These are phyloP conservation scores for Naso thynnoides DNA, from an alignment of 2,797 vertebrate species.

Conservation along the genomic window DNA sequence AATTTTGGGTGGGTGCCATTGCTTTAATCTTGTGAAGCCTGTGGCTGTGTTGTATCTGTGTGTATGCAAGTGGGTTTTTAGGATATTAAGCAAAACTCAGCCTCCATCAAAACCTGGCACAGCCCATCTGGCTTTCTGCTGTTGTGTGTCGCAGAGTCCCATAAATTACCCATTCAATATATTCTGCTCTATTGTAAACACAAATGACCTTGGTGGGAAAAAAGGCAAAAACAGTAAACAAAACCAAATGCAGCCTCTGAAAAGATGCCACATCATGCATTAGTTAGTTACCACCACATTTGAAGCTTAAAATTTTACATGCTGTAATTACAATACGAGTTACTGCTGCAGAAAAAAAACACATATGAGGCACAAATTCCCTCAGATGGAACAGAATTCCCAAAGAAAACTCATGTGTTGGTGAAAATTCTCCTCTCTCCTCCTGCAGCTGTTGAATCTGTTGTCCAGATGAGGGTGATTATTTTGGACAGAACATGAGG, in stretches of 20 bases:
- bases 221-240: conserved; percentile 45
- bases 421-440: conserved; percentile 45
- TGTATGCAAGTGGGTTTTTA: conserved; percentile 6
- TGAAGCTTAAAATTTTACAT: conserved; percentile 65
- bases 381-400: conserved; percentile 53
- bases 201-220: conserved; percentile 45
- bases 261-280: conserved; percentile 62
- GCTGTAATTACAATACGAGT: conserved; percentile 73
- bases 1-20: background rate
- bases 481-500: conserved; percentile 76
- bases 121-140: conserved; percentile 51
- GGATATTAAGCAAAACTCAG: conserved; percentile 29
- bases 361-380: conserved; percentile 62
- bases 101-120: conserved; percentile 37
- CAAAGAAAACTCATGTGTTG: conserved; percentile 52
- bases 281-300: conserved; percentile 68
- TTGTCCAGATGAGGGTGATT: conserved; percentile 76
- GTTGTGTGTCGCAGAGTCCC: conserved; percentile 31
- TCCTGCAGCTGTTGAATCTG: conserved; percentile 68
- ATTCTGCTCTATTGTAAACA: conserved; percentile 45
- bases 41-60: conserved; percentile 8
- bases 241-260: conserved; percentile 49
- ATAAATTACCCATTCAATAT: conserved; percentile 55
- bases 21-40: conserved; percentile 2
- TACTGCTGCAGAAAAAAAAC: conserved; percentile 50